phyloP scores from a whole-genome alignment of 2,113 vertebrate species.

The Strigops habroptila region DNA sequence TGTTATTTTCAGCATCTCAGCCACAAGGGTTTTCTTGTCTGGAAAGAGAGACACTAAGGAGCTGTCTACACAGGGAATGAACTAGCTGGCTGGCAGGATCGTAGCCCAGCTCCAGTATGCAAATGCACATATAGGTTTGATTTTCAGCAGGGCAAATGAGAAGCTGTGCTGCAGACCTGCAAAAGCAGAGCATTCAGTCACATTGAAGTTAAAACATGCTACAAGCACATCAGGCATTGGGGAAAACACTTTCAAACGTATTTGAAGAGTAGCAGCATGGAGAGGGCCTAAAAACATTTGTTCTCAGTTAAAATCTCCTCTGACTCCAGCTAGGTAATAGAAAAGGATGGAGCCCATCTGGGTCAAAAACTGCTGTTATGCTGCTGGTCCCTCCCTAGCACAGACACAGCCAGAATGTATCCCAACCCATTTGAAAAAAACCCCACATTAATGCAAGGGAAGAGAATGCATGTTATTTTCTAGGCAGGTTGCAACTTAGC shows the following conservation, averaged over 20 bases:
- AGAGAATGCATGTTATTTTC: not conserved
- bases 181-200: not conserved
- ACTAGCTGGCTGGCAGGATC: not conserved
- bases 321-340: not conserved
- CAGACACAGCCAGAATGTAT: not conserved
- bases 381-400: not conserved
- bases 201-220: not conserved
- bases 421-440: not conserved
- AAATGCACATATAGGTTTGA: not conserved
- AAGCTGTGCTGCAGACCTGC: not conserved
- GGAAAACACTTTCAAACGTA: not conserved
- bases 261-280: not conserved
- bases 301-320: not conserved
- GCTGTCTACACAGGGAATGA: not conserved
- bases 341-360: not conserved
- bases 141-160: constrained; percentile 1
- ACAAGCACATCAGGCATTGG: not conserved
- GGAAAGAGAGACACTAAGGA: constrained; percentile 20
- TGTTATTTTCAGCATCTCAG: constrained; percentile 11
- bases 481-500: not conserved
- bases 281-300: not conserved
- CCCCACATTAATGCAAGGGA: not conserved
- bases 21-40: constrained; percentile 7
- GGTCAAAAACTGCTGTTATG: not conserved
- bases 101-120: not conserved